Evolutionary conservation across 2,113 vertebrate genomes (phyloP).

Genomic region (Nyctereutes procyonoides): DNA sequence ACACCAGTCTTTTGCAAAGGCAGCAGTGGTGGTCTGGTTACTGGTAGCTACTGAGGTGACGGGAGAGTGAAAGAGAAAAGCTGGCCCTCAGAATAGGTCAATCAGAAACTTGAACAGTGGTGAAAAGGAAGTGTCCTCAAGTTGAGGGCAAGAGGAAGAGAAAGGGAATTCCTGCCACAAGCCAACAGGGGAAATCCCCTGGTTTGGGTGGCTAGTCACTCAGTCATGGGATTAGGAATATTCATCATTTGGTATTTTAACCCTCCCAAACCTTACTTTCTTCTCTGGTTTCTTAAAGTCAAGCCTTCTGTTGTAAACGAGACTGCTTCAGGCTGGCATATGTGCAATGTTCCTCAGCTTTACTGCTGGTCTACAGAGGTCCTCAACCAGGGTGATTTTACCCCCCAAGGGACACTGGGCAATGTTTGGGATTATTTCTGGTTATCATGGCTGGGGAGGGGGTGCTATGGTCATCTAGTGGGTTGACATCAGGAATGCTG

Average conservation of each 20-base stretch:
- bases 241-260: slow-evolving; percentile 4
- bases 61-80: not conserved
- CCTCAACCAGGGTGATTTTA: not conserved
- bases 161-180: slow-evolving; percentile 53
- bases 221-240: not conserved
- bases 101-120: not conserved
- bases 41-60: not conserved
- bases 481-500: not conserved
- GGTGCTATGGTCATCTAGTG: not conserved
- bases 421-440: slow-evolving; percentile 21
- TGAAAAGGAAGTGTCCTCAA: not conserved
- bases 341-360: not conserved
- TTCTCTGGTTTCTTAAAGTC: not conserved
- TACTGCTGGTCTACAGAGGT: not conserved
- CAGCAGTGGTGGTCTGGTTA: not conserved
- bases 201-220: not conserved
- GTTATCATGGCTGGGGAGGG: not conserved
- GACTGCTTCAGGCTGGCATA: not conserved
- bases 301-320: not conserved
- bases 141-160: not conserved
- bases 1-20: not conserved
- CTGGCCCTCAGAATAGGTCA: not conserved
- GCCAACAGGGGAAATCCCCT: slow-evolving; percentile 52
- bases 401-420: no score
- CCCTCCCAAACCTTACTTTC: not conserved